Evolutionary conservation across 2,888 invertebrate species (phyloP).

Genomic region (Pyralis farinalis): DNA sequence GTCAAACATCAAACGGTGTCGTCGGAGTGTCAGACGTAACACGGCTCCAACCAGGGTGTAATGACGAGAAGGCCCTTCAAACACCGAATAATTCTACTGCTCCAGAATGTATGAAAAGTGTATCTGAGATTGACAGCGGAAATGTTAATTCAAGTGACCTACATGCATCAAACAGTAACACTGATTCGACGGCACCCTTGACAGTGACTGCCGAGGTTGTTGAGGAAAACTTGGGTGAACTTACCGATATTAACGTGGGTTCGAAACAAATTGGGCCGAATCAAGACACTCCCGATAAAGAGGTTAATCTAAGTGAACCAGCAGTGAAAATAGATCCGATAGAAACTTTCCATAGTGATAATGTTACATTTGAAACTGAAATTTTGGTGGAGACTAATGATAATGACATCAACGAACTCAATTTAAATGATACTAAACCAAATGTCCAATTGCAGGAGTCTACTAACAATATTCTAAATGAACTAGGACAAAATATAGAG

Average conservation of each 20-base stretch:
- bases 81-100: neutral
- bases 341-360: slow-evolving; percentile 25
- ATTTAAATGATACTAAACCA: slow-evolving; percentile 22
- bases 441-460: slow-evolving; percentile 23
- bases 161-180: neutral
- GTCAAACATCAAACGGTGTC: slow-evolving; percentile 64
- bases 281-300: slow-evolving; percentile 12
- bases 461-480: slow-evolving; percentile 51
- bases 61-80: slow-evolving; percentile 3
- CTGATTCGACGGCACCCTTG: neutral
- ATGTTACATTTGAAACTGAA: slow-evolving; percentile 64
- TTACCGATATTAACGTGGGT: slow-evolving; percentile 10
- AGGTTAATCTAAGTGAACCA: slow-evolving; percentile 26
- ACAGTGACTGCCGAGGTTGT: slow-evolving; percentile 12
- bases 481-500: slow-evolving; percentile 61
- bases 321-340: slow-evolving; percentile 21
- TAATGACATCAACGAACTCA: slow-evolving; percentile 34
- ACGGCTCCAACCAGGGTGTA: slow-evolving; percentile 11
- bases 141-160: neutral
- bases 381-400: slow-evolving; percentile 61
- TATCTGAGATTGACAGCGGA: neutral
- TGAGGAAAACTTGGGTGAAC: slow-evolving; percentile 8
- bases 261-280: slow-evolving; percentile 14
- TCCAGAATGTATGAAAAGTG: neutral
- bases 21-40: slow-evolving; percentile 32